Base-by-base conservation (phyloP, 2,113 vertebrate species). In the Antennarius striatus region DNA sequence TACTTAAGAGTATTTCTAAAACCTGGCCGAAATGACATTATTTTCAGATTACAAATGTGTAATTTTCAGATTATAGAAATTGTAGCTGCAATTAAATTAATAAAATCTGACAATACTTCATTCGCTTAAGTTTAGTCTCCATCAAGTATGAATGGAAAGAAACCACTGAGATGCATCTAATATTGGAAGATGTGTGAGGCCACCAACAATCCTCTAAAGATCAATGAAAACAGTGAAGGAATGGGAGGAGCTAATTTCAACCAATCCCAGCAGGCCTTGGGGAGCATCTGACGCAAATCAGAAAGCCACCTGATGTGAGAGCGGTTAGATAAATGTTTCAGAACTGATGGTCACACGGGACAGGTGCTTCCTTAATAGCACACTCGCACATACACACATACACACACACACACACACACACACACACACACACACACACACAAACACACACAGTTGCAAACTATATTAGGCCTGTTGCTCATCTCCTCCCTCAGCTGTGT, bases 221-320 rank as follows among this genome's bases (percentile, higher is more conserved):
- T 91, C 90, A 89, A 88, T 89, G 85, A 85, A 62, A 49, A 59
- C 73, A 63, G 60, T 49, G 61, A 53, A 86, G 88, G 84, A 91
- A 87, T 58, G 56, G 91, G 91, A 80, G 88, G 86, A 73, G 88
- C 71, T 56, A 68, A 1, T n/a, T 32, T 63, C 12, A 6, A 16
- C 89, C 88, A 91, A 90, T 92, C 75, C 22, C 22, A 47, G 69
- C 59, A 52, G 81, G 73, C 88, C 87, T 82, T 29, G 14, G 87
- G 87, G 89, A 91, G 84, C 77, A 68, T 89, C 85, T 91, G 91
- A 92, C 86, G 91, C 88, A 92, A 85, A 91, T 83, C 91, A 89
- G 92, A 91, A 93, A 93, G 91, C 91, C 91, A 93, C 91, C 91
- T 92, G 90, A 93, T 91, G 91, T 90, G 91, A 92, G 90, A 79